Evolutionary conservation across 1,140 invertebrate species (phyloP).

Genomic region (Diorhabda elongata): DNA sequence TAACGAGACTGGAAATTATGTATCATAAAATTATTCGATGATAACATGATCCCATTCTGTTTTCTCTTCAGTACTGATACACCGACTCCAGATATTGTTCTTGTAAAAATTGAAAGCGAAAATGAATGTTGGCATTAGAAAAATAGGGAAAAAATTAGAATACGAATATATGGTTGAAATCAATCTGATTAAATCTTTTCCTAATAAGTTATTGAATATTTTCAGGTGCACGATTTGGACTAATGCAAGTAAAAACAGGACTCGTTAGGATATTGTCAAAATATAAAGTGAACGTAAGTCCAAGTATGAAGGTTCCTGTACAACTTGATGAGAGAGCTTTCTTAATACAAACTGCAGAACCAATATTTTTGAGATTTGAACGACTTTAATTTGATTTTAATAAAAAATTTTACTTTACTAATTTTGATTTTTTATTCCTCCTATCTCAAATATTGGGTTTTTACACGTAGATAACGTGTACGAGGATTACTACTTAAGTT

Average conservation of each 20-base stretch:
- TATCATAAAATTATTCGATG: too few relatives aligned
- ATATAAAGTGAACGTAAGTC: not conserved
- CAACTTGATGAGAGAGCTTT: not conserved
- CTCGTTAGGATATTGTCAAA: not conserved
- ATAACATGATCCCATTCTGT: not conserved
- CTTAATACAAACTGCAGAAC: not conserved
- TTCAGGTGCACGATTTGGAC: conserved; percentile 12
- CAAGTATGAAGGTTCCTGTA: not conserved
- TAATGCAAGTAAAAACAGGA: conserved; percentile 2
- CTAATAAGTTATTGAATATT: not conserved
- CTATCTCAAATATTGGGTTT: too few relatives aligned
- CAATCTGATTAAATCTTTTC: not conserved
- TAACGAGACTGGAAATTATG: too few relatives aligned
- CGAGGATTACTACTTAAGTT: too few relatives aligned
- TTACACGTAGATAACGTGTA: too few relatives aligned
- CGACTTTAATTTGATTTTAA: not conserved
- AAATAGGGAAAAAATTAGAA: not conserved
- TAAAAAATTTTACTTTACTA: not conserved
- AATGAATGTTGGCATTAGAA: not conserved
- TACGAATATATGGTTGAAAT: not conserved
- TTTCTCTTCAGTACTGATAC: not conserved
- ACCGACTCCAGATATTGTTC: not conserved
- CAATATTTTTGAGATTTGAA: not conserved
- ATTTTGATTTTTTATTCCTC: not conserved
- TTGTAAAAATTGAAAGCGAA: not conserved